Base-by-base conservation (phyloP, 2,797 vertebrate genomes). In the Chaunax sp. region DNA sequence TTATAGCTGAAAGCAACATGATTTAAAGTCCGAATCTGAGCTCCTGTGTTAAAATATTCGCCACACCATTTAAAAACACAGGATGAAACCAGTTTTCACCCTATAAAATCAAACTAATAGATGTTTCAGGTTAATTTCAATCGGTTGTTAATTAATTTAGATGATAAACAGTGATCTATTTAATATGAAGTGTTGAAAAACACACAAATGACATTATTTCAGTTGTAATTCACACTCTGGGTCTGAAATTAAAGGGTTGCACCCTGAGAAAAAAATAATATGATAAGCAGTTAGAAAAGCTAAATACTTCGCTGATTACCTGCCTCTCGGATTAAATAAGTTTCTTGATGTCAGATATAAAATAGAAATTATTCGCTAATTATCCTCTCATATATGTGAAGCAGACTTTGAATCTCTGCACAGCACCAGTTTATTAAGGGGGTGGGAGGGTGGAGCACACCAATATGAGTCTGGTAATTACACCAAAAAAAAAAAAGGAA, bases 381-480 rank as follows among this genome's bases (percentile, higher is more conserved):
- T 65, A 55, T 66, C 41, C 38, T 66, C 40, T 63, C 14, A 30
- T 25, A 72, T 52, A 66, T 61, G 60, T 0, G 9, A 4, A 28
- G 41, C 45, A 71, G 51, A 70, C 25, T 60, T 50, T 69, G 37
- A 55, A 50, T 70, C 41, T 73, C n/a, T n/a, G n/a, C n/a, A n/a
- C n/a, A n/a, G n/a, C n/a, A n/a, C 43, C 56, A 5, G 41, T 78
- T 68, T 72, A 71, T 46, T 43, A 26, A 4, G 5, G 35, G 55
- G 50, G 10, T 46, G 25, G 9, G 16, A 70, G 60, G 35, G 35
- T 40, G 38, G 38, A 40, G n/a, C 25, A 58, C 64, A 67, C 49
- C 5, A 30, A 59, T 61, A 77, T 20, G 35, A 77, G 55, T 67
- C 49, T 64, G 62, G 72, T 81, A 81, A 88, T 84, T 87, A 72